Conservation (phyloP, 2,888 invertebrate genomes). For the Drosophila quinaria region DNA sequence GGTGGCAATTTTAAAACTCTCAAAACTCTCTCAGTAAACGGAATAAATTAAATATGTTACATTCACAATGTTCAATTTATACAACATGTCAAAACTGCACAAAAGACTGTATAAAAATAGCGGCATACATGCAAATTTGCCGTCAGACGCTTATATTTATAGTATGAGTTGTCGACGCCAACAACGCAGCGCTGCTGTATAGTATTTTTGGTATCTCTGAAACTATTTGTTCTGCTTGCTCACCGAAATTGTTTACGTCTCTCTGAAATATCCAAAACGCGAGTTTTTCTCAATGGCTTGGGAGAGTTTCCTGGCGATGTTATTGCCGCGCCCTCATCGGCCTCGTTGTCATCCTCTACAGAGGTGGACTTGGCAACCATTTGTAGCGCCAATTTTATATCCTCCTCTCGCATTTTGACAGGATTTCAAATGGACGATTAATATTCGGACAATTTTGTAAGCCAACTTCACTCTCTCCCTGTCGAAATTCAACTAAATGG, state of each 20-base stretch:
- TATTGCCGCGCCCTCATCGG: slow-evolving; percentile 17
- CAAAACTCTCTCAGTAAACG: no score
- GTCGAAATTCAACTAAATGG: slow-evolving; percentile 62
- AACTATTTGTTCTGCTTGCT: slow-evolving; percentile 57
- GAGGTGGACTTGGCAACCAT: slow-evolving; percentile 85
- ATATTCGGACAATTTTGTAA: slow-evolving; percentile 4
- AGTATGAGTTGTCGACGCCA: slow-evolving; percentile 4
- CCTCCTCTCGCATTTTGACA: slow-evolving; percentile 65
- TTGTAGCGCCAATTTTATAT: slow-evolving; percentile 89
- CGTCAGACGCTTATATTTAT: slow-evolving; percentile 16
- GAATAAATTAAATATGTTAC: slow-evolving; percentile 22
- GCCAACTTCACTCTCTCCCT: slow-evolving; percentile 48
- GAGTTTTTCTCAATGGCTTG: slow-evolving; percentile 88
- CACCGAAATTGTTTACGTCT: slow-evolving; percentile 91
- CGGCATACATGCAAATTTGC: slow-evolving; percentile 21
- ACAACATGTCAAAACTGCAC: slow-evolving; percentile 20
- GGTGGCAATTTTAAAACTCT: slow-evolving; percentile 10
- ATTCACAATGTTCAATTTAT: slow-evolving; percentile 23
- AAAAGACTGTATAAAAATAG: slow-evolving; percentile 32
- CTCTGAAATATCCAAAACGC: slow-evolving; percentile 88
- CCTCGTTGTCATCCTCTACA: slow-evolving; percentile 66
- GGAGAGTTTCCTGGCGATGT: slow-evolving; percentile 88
- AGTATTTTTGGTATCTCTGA: slow-evolving; percentile 23
- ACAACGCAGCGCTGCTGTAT: neutral
- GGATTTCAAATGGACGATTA: neutral